phyloP scores from a whole-genome alignment of 2,888 invertebrate species.

The Hedya salicella region DNA sequence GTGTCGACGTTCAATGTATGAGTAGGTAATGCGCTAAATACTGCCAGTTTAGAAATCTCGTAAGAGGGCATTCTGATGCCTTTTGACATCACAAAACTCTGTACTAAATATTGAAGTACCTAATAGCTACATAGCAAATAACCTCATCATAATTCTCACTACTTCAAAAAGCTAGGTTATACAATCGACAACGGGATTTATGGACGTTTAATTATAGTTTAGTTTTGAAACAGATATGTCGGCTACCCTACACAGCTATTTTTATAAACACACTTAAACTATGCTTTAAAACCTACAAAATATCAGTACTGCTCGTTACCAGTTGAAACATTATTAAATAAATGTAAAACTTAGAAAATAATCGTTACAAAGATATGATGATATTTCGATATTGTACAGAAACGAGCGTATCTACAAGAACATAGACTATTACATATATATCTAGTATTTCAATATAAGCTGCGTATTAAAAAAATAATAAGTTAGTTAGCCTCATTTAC shows the following conservation, averaged over 20 bases:
- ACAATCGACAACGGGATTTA: slow-evolving; percentile 46
- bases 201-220: slow-evolving; percentile 54
- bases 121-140: neutral
- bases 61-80: too few relatives aligned
- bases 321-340: slow-evolving; percentile 45
- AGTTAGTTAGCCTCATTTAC: slow-evolving; percentile 56
- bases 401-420: slow-evolving; percentile 63
- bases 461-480: slow-evolving; percentile 59
- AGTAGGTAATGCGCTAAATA: too few relatives aligned
- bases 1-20: too few relatives aligned
- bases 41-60: too few relatives aligned
- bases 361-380: slow-evolving; percentile 41
- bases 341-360: slow-evolving; percentile 36
- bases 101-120: too few relatives aligned
- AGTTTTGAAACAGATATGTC: slow-evolving; percentile 56
- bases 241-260: slow-evolving; percentile 57
- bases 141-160: slow-evolving; percentile 43
- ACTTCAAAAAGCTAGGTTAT: slow-evolving; percentile 45
- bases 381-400: slow-evolving; percentile 52
- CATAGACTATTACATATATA: slow-evolving; percentile 47
- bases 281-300: slow-evolving; percentile 50
- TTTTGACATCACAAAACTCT: too few relatives aligned
- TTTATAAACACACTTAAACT: slow-evolving; percentile 62
- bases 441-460: slow-evolving; percentile 46
- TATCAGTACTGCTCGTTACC: slow-evolving; percentile 66